These are phyloP conservation scores for Caenorhabditis zanzibari DNA, from an alignment of 2,888 invertebrate species.

Conservation along the genomic window DNA sequence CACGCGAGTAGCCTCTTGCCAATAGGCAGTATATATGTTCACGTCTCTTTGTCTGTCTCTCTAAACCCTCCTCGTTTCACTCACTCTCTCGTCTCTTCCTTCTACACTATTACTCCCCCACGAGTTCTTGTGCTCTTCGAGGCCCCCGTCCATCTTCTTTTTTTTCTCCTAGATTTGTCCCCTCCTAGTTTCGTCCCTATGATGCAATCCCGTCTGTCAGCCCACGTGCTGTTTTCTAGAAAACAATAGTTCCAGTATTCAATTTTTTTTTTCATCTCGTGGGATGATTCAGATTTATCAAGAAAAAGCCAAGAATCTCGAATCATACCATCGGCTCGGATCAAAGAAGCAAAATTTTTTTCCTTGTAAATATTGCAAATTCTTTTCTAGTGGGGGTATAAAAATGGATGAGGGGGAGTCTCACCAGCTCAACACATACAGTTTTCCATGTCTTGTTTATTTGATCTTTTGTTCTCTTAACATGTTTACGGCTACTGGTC, in stretches of 20 bases:
- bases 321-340: constrained; percentile 9
- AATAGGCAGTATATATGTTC: not conserved
- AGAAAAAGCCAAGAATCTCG: too few relatives aligned
- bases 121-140: constrained; percentile 21
- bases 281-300: not conserved
- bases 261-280: not conserved
- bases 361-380: not conserved
- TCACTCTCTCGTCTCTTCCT: not conserved
- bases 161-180: constrained; percentile 16
- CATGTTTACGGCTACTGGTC: not conserved
- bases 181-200: not conserved
- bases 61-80: not conserved
- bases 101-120: constrained; percentile 7
- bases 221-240: constrained; percentile 38
- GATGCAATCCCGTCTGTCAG: constrained; percentile 19
- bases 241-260: too few relatives aligned
- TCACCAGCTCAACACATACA: not conserved
- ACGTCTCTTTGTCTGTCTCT: not conserved
- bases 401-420: not conserved
- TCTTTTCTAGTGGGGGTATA: not conserved
- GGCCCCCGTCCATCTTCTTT: not conserved
- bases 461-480: constrained; percentile 16
- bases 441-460: not conserved
- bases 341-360: not conserved
- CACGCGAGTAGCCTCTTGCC: not conserved